Base-by-base conservation (phyloP, 2,113 vertebrate species). In the Megatriorchis doriae region DNA sequence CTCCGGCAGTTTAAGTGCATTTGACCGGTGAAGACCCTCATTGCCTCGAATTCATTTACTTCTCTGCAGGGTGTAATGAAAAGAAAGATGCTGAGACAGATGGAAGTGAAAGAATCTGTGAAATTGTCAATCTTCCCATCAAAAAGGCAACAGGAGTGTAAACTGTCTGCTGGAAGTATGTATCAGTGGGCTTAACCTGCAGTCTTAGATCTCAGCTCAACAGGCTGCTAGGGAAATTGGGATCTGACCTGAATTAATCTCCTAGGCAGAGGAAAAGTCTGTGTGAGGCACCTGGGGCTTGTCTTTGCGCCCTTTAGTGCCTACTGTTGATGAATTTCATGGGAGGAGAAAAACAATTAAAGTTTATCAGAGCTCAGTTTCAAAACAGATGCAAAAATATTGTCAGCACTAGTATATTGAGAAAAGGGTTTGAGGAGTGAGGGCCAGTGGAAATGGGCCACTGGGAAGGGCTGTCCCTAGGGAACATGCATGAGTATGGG, bases 41-140 rank as follows among this genome's bases (percentile, higher is more conserved):
- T 66, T 45, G 62, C 52, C 56, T 87, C 2, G 2, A 71, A 91
- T 94, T 97, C 67, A 96, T 96, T 96, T 96, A 89, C 47, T 81
- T 94, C 94, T 93, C 93, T 91, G 75, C 70, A 79, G 95, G 97
- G 8, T 55, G 91, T 74, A 93, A 89, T 0, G 3, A 81, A 42
- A 45, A 67, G 58, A 92, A 80, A 79, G 58, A 95, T 53, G 17
- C 74, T 78, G 83, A 95, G 86, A 77, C 86, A 56, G 61, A 77
- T 47, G 72, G 75, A 93, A 88, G 74, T 77, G 89, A 65, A 96
- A 94, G 77, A 94, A 94, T 81, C 77, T 79, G 83, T 92, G 95
- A 95, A 96, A 91, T 77, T 94, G 91, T 91, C 91, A 87, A 62
- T 62, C 38, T 20, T 89, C 40, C 84, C 62, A 58, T 94, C 66